Evolutionary conservation across 2,113 vertebrate genomes (phyloP).

Genomic region (Alosa alosa): DNA sequence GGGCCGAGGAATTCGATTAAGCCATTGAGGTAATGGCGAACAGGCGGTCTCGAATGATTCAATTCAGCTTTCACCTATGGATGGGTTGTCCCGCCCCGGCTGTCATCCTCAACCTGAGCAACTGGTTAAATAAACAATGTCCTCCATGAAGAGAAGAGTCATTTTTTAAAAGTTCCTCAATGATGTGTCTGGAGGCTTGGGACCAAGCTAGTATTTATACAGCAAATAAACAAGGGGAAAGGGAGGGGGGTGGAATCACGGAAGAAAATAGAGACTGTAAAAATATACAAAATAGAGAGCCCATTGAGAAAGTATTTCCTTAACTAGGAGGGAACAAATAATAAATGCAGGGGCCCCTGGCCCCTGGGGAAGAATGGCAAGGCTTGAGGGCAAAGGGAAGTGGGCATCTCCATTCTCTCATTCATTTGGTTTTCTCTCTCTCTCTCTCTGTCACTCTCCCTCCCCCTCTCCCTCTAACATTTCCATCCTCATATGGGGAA

Average conservation of each 20-base stretch:
- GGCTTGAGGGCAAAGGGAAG: slow-evolving; percentile 57
- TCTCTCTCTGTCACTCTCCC: background rate
- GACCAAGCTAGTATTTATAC: slow-evolving; percentile 64
- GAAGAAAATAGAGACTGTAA: slow-evolving; percentile 68
- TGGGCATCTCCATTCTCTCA: slow-evolving; percentile 60
- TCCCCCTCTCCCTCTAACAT: background rate
- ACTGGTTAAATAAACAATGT: slow-evolving; percentile 73
- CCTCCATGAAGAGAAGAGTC: slow-evolving; percentile 56
- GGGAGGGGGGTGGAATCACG: slow-evolving; percentile 54
- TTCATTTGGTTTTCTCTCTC: background rate
- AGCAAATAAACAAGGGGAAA: slow-evolving; percentile 73
- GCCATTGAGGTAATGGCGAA: slow-evolving; percentile 55
- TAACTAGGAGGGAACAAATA: slow-evolving; percentile 64
- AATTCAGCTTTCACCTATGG: slow-evolving; percentile 61
- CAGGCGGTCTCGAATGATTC: slow-evolving; percentile 60
- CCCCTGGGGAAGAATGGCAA: slow-evolving; percentile 54
- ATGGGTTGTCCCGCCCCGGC: slow-evolving; percentile 57
- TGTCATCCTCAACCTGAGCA: slow-evolving; percentile 59
- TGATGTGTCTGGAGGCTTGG: slow-evolving; percentile 50
- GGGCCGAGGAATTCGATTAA: slow-evolving; percentile 63
- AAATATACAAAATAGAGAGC: slow-evolving; percentile 72
- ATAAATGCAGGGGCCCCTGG: slow-evolving; percentile 62
- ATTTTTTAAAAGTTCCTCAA: slow-evolving; percentile 64
- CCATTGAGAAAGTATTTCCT: slow-evolving; percentile 73
- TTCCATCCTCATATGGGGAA: background rate